Percentiles rank a stretch among this genome's conserved stretches.
These are phyloP conservation scores for Lepidocyrtinus sp. DNA, from an alignment of 2,888 invertebrate genomes.

Conservation along the genomic window DNA sequence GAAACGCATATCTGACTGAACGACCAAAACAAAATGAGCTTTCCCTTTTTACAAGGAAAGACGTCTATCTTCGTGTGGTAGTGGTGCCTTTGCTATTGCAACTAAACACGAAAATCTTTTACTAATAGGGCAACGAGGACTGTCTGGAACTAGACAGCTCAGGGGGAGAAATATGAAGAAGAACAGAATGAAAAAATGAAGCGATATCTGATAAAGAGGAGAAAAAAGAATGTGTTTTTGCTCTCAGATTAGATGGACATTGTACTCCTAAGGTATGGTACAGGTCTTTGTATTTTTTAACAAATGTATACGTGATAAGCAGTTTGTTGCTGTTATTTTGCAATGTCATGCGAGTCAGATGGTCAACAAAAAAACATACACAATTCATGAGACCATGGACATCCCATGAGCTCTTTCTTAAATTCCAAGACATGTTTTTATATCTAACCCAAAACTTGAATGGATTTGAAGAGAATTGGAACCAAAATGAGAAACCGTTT, in stretches of 20 bases:
- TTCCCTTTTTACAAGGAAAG: neutral
- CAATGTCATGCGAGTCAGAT: too few species aligned
- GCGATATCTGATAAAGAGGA: neutral
- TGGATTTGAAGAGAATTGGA: too few species aligned
- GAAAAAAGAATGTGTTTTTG: neutral
- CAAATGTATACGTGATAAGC: too few species aligned
- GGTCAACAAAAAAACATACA: too few species aligned
- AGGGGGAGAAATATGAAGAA: neutral
- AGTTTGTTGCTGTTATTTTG: too few species aligned
- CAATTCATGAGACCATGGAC: too few species aligned
- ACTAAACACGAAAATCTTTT: neutral
- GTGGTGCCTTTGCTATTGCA: neutral
- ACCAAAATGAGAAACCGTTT: too few species aligned
- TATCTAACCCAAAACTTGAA: too few species aligned
- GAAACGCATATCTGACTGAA: neutral
- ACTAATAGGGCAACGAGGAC: neutral
- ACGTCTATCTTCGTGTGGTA: neutral
- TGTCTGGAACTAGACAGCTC: neutral
- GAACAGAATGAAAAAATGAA: neutral
- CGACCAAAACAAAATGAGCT: neutral
- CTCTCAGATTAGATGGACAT: neutral
- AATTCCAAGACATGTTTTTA: too few species aligned
- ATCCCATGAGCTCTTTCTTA: too few species aligned
- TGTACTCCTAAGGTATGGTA: too few species aligned
- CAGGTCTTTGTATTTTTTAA: too few species aligned